Base-by-base conservation (phyloP, 2,888 invertebrate species). In the Ceraclea dissimilis region DNA sequence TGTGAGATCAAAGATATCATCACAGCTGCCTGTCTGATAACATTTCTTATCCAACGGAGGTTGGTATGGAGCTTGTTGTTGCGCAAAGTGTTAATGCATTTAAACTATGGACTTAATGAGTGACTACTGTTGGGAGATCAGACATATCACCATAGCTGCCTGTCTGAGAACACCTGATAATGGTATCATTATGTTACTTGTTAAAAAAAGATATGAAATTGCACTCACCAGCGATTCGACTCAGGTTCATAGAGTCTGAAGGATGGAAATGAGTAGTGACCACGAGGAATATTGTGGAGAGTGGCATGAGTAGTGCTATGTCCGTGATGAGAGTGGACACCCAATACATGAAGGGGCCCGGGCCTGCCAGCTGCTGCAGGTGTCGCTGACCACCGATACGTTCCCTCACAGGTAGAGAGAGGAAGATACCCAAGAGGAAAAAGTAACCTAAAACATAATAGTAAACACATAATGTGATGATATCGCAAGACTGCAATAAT, bases 281-380 rank as follows among this genome's bases (percentile, higher is more conserved):
- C 13, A 39, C 4, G 16, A 39, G 13, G 13, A 16, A 16, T 13
- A 39, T 39, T n/a, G 39, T 39, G n/a, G 39, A 39, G n/a, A 39
- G 16, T 8, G n/a, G n/a, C 4, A 39, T 16, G 8, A 39, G 16
- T 5, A 39, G 39, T 4, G 13, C 13, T 26, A 26, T 26, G 16
- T 39, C 39, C 64, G 79, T 79, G 1, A 75, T 1, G 48, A 82
- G 79, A 51, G 79, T 80, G 2, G 79, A 71, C 2, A 74, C 43
- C 90, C 90, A 90, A 68, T 85, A 85, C 8, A 77, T 69, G 11
- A 69, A 63, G 1, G 80, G 72, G 1, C 81, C 71, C 21, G 85
- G 79, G 2, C 87, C 85, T 0, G 82, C 75, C 82, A 86, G 82
- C 20, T 80, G 68, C 70, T 88, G 87, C 34, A 87, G 67, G 63